A percentile compares a stretch with the other conserved stretches of the same genome.
Conservation (phyloP, 2,797 vertebrate species). For the Notamacropus eugenii region DNA sequence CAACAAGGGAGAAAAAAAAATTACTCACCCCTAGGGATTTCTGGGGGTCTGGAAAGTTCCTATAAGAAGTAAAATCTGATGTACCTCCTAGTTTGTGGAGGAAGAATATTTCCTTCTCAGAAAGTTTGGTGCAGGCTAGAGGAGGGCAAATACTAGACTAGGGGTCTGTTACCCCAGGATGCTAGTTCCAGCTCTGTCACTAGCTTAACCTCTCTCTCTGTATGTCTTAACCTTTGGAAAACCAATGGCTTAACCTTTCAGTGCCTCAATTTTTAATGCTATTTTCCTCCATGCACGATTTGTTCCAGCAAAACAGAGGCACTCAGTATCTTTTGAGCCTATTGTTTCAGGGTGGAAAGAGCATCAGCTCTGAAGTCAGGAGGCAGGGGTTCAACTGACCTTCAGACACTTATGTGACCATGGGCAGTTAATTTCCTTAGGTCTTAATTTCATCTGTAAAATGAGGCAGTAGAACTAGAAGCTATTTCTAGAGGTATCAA, state of each 20-base stretch:
- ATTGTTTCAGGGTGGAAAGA: background rate
- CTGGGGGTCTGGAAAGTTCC: conserved; percentile 12
- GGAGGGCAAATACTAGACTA: background rate
- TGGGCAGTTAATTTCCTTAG: background rate
- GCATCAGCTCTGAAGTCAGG: background rate
- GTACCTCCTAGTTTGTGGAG: background rate
- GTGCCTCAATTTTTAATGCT: background rate
- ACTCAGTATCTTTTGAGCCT: background rate
- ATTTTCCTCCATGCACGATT: background rate
- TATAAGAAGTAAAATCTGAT: background rate
- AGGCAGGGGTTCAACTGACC: background rate
- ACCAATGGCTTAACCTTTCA: background rate
- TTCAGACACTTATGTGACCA: background rate
- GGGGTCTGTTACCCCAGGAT: background rate
- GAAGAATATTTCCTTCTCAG: conserved; percentile 33
- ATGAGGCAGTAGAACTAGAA: background rate
- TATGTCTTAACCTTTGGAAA: background rate
- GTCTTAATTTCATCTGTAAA: background rate
- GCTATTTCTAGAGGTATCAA: background rate
- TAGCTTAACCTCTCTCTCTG: background rate
- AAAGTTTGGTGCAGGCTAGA: background rate
- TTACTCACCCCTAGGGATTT: conserved; percentile 47
- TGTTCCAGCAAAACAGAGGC: background rate
- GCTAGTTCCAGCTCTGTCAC: background rate
- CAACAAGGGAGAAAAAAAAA: conserved; percentile 61